Evolutionary conservation across 2,888 invertebrate genomes (phyloP).

Genomic region (Brenthis daphne): DNA sequence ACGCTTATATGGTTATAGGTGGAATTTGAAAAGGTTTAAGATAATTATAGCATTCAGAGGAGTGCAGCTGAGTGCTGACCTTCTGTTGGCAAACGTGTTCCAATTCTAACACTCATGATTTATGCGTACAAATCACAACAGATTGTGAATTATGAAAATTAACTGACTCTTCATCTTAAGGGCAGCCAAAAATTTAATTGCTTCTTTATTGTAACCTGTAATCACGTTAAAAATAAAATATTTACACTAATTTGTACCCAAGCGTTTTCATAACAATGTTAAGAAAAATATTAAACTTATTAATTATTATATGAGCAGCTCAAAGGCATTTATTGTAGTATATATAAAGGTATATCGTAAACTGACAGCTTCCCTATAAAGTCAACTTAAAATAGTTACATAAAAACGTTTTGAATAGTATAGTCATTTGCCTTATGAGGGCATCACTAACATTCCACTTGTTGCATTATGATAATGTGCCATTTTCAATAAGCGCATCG

Average conservation of each 20-base stretch:
- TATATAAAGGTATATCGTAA: background rate
- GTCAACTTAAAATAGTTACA: constrained; percentile 25
- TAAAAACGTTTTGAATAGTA: constrained; percentile 36
- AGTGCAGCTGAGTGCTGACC: constrained; percentile 34
- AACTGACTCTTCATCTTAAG: constrained; percentile 39
- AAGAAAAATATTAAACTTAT: no score
- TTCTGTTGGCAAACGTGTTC: constrained; percentile 48
- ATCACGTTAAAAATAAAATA: constrained; percentile 1
- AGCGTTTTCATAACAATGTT: no score
- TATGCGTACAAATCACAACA: constrained; percentile 58
- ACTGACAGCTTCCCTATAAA: constrained; percentile 6
- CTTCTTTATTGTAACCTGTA: constrained; percentile 10
- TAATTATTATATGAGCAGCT: no score
- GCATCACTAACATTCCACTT: constrained; percentile 69
- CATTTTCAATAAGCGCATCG: constrained; percentile 72
- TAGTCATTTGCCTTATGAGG: constrained; percentile 49
- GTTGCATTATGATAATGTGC: constrained; percentile 78
- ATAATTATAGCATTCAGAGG: constrained; percentile 31
- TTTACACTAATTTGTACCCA: background rate
- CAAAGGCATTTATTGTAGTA: background rate
- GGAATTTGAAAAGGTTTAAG: constrained; percentile 16
- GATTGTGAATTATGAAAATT: constrained; percentile 50
- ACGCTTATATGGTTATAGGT: constrained; percentile 4
- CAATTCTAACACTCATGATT: constrained; percentile 58
- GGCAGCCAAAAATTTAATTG: constrained; percentile 26